Evolutionary conservation across 2,797 vertebrate genomes (phyloP).

Genomic region (Emys orbicularis): DNA sequence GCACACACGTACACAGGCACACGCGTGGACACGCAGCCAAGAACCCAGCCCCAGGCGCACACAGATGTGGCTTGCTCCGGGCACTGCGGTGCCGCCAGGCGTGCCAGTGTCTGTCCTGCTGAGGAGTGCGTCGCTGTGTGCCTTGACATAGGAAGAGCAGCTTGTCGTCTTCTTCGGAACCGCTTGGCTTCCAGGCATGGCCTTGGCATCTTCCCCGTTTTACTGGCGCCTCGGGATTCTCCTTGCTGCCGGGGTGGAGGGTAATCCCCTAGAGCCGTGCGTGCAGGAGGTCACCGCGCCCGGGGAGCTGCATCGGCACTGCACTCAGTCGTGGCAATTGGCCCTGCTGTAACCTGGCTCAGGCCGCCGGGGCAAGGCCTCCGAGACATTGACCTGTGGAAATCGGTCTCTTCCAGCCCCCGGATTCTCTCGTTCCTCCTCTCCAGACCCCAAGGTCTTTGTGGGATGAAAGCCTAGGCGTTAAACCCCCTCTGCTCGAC

Average conservation of each 20-base stretch:
- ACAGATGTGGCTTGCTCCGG: neutral
- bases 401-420: neutral
- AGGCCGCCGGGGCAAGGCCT: neutral
- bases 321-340: neutral
- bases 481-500: neutral
- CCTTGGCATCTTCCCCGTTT: no score
- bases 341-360: neutral
- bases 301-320: no score
- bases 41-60: no score
- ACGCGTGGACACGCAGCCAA: neutral
- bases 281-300: no score
- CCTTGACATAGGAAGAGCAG: no score
- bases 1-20: neutral
- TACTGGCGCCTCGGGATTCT: no score
- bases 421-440: neutral
- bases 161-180: no score
- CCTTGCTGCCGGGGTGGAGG: no score
- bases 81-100: neutral
- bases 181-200: no score
- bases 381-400: accelerated
- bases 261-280: no score
- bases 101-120: no score
- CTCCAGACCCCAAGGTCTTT: neutral
- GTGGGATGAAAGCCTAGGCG: neutral
- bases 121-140: no score